Conservation (phyloP, 2,113 vertebrate species). For the Lepus americanus region DNA sequence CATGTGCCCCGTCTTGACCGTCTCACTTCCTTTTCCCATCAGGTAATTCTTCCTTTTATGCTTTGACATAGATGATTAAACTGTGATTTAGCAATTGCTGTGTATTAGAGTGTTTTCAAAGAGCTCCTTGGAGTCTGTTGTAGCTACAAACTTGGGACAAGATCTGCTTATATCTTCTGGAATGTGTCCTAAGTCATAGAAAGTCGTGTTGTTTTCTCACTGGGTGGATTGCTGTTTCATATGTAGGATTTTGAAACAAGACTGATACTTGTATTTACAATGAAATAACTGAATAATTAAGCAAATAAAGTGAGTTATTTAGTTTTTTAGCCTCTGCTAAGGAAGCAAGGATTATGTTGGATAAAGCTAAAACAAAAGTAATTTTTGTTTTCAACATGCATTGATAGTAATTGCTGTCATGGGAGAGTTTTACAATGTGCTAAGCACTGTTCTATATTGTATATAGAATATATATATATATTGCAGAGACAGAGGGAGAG, state of each 20-base stretch:
- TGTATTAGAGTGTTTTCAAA: not conserved
- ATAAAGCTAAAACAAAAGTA: conserved; percentile 13
- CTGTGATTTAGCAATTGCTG: not conserved
- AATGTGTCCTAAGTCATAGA: conserved; percentile 8
- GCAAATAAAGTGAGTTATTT: not conserved
- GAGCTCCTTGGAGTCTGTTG: not conserved
- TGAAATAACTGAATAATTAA: conserved; percentile 33
- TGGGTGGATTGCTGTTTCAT: conserved; percentile 31
- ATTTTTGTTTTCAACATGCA: not conserved
- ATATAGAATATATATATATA: too few species aligned
- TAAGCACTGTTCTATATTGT: not conserved
- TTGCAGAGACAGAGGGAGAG: too few species aligned
- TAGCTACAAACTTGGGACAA: conserved; percentile 12
- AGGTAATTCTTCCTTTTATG: not conserved
- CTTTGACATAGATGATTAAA: not conserved
- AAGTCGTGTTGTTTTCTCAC: not conserved
- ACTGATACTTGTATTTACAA: conserved; percentile 36
- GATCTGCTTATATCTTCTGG: not conserved
- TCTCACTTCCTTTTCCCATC: not conserved
- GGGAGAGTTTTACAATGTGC: not conserved
- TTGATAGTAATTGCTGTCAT: not conserved
- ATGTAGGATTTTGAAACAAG: conserved; percentile 2
- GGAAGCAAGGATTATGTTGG: not conserved
- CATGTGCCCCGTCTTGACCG: not conserved
- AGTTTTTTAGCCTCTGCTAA: not conserved